Conservation (phyloP, 1,140 invertebrate genomes). For the Ips typographus region DNA sequence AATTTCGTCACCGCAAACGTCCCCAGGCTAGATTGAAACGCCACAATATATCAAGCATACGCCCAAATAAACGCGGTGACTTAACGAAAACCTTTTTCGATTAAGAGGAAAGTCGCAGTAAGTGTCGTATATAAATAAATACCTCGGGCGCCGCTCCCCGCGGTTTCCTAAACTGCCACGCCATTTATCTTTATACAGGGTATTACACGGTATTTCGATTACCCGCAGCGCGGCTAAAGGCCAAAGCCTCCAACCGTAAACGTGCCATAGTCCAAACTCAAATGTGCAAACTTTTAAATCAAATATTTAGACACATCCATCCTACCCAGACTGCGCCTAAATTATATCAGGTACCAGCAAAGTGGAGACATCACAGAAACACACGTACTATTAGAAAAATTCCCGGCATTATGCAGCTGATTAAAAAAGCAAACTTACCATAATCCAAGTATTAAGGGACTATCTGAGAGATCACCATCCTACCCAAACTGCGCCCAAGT, state of each 20-base stretch:
- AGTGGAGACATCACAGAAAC: background rate
- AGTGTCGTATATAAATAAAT: conserved; percentile 30
- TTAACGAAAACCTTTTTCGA: conserved; percentile 25
- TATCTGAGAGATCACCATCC: too few relatives aligned
- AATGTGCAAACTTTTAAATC: background rate
- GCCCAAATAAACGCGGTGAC: conserved; percentile 17
- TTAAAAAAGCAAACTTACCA: conserved; percentile 19
- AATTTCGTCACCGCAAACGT: too few relatives aligned
- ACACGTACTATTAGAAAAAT: background rate
- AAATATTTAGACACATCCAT: too few relatives aligned
- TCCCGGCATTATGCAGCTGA: conserved; percentile 22
- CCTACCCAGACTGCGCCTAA: too few relatives aligned
- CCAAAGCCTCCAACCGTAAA: conserved; percentile 16
- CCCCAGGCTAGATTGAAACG: background rate
- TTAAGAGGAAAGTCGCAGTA: conserved; percentile 24
- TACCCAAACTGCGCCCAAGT: too few relatives aligned
- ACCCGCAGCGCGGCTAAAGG: conserved; percentile 23
- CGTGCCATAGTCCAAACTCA: conserved; percentile 14
- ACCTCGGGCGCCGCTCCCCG: conserved; percentile 30
- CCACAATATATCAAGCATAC: conserved; percentile 7
- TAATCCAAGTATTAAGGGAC: background rate
- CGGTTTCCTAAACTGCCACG: conserved; percentile 26
- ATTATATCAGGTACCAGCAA: background rate
- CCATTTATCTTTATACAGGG: conserved; percentile 34
- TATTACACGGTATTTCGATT: conserved; percentile 31